A percentile compares a stretch with the other conserved stretches of the same genome.
phyloP scores from a whole-genome alignment of 2,113 vertebrate genomes.

The Ctenomys sociabilis region DNA sequence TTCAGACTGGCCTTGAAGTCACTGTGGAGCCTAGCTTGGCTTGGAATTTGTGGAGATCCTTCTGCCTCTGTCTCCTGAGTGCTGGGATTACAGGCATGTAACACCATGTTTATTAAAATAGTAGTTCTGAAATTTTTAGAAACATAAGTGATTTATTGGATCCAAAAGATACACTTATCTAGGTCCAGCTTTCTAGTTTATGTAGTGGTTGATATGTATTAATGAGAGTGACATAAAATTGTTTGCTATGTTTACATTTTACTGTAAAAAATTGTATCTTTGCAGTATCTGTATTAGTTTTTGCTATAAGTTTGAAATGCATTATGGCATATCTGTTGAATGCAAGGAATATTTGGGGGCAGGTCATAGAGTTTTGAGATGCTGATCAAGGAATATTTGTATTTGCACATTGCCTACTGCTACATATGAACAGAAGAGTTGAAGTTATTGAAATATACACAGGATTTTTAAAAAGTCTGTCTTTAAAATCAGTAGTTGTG shows the following conservation, averaged over 20 bases:
- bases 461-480: too few relatives aligned
- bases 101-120: neutral
- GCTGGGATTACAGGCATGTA: neutral
- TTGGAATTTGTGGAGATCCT: neutral
- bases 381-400: neutral
- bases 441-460: neutral
- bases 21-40: neutral
- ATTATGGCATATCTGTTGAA: neutral
- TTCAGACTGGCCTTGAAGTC: neutral
- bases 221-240: slow-evolving; percentile 15
- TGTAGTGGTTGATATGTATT: neutral
- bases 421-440: neutral
- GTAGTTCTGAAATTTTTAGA: neutral
- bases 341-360: neutral
- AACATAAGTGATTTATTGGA: slow-evolving; percentile 20
- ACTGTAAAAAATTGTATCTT: neutral
- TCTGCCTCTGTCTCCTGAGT: neutral
- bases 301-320: neutral
- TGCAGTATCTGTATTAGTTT: neutral
- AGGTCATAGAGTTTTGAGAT: neutral
- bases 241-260: neutral
- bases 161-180: neutral
- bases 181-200: neutral
- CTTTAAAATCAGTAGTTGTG: slow-evolving; percentile 15
- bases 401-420: neutral